Evolutionary conservation across 2,888 invertebrate species (phyloP), one percentile per base, ranked within the genome.

Genomic region (Cephus pulcher): DNA sequence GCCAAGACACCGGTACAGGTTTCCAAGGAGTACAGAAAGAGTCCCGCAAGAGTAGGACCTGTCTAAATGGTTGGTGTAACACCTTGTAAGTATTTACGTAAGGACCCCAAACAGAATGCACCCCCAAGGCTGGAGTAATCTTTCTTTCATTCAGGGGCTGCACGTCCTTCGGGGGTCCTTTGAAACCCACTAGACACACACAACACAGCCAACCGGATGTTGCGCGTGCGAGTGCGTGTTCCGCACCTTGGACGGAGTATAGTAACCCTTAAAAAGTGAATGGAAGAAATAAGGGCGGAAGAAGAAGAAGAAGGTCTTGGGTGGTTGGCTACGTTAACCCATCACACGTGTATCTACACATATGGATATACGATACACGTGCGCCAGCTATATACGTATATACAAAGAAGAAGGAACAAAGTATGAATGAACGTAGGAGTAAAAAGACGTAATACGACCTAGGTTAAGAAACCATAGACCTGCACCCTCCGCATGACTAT

Each of bases 381-480:
- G 23, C 4, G 23, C 40, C 0, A 6, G 40, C 6, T 40, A 40
- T 40, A 40, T 37, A 37, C 12, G 12, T 37, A 40, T 9, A 23
- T 40, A 40, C 40, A 6, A 40, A 9, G 40, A 40, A 23, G 40
- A 15, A 40, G 23, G 40, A 40, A 33, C 12, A 71, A 71, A 33
- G 71, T 78, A 83, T 87, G 88, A 88, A 89, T 89, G 89, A 85
- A 85, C 80, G 82, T 56, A 77, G 80, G 74, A 75, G 75, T 71
- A 75, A 78, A 79, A 84, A 88, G 85, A 87, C 85, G 89, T 89
- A 90, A 89, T 86, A 80, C 80, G 88, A 89, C 85, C 88, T 86
- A 84, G 82, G 87, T 74, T 79, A 86, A 88, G 90, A 90, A 90
- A 87, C 90, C 90, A 77, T 89, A 89, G 83, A 86, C 80, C 84